phyloP scores from a whole-genome alignment of 2,113 vertebrate genomes.

The Dromaius novaehollandiae region DNA sequence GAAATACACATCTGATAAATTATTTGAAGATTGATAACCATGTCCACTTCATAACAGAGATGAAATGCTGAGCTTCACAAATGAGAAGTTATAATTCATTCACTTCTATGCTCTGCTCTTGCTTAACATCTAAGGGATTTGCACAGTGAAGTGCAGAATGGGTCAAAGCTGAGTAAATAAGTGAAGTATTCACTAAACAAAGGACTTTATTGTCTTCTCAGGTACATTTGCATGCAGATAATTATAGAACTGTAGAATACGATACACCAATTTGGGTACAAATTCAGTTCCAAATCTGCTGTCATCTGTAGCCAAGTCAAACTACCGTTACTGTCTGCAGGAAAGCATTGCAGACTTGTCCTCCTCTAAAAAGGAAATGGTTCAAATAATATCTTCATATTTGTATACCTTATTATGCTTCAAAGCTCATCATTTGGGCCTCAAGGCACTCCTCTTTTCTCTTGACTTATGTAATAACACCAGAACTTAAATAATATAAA shows the following conservation, averaged over 20 bases:
- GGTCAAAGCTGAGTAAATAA: slow-evolving; percentile 58
- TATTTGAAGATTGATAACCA: slow-evolving; percentile 74
- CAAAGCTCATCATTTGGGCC: not conserved
- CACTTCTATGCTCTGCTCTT: slow-evolving; percentile 36
- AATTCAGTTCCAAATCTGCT: not conserved
- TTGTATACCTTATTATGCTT: not conserved
- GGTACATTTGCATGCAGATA: not conserved
- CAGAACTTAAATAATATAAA: not conserved
- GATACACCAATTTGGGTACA: not conserved
- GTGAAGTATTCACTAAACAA: slow-evolving; percentile 42
- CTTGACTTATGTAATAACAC: not conserved
- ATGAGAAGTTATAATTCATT: slow-evolving; percentile 68
- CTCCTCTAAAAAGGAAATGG: not conserved
- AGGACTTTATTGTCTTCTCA: not conserved
- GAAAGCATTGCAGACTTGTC: not conserved
- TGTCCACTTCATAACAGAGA: slow-evolving; percentile 65
- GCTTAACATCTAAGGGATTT: slow-evolving; percentile 56
- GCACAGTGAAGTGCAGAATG: slow-evolving; percentile 47
- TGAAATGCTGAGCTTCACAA: slow-evolving; percentile 53
- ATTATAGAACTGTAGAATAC: not conserved
- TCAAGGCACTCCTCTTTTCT: not conserved
- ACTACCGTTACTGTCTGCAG: not conserved
- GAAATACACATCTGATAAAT: slow-evolving; percentile 71
- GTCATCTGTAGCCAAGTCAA: not conserved
- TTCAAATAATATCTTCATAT: not conserved